These are phyloP conservation scores for Tichodroma muraria DNA, from an alignment of 2,113 vertebrate genomes.

Conservation along the genomic window DNA sequence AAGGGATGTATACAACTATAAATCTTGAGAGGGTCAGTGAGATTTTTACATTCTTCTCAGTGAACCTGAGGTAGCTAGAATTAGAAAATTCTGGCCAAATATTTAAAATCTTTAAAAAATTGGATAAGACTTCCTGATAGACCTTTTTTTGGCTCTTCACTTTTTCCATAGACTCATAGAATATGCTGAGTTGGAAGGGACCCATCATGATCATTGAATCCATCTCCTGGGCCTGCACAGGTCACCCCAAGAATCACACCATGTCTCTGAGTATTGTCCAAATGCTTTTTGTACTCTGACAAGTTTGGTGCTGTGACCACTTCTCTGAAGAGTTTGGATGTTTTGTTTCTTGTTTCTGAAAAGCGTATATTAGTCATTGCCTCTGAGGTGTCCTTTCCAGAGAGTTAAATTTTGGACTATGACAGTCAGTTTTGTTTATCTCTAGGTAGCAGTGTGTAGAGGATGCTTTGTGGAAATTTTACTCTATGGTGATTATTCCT, in stretches of 20 bases:
- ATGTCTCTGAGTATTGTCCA: not conserved
- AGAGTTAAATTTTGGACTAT: not conserved
- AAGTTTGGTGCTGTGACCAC: not conserved
- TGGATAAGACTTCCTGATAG: not conserved
- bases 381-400: not conserved
- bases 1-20: not conserved
- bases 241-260: not conserved
- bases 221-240: not conserved
- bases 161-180: not conserved
- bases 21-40: not conserved
- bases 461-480: not conserved
- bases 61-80: not conserved
- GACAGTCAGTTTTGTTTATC: not conserved
- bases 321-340: not conserved
- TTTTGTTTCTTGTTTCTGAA: not conserved
- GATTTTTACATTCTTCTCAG: not conserved
- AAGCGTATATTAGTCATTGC: not conserved
- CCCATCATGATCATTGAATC: not conserved
- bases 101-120: not conserved
- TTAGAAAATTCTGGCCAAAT: not conserved
- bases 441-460: not conserved
- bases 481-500: not conserved
- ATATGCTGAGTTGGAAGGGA: not conserved
- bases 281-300: not conserved
- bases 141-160: not conserved